Evolutionary conservation across 1,140 invertebrate genomes (phyloP), one percentile per base, ranked within the genome.

Genomic region (Colletes latitarsis): DNA sequence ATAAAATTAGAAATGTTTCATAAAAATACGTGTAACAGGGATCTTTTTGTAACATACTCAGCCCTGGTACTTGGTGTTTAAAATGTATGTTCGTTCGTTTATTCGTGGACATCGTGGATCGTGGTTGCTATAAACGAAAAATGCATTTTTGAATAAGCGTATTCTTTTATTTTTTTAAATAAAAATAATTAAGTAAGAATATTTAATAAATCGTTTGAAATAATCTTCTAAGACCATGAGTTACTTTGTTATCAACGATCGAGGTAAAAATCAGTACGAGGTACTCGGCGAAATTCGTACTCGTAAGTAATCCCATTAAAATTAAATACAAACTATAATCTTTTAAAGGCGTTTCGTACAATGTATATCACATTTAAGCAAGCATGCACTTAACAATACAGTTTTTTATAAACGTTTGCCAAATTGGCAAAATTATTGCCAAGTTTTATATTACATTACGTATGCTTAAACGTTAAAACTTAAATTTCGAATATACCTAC

Each of bases 241-340:
- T n/a, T 85, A 85, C 15, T 79, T 86, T 15, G 62, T 41, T 52
- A 75, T 4, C 43, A 82, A 86, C 9, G 43, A 76, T 15, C 71
- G 62, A 41, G 17, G 19, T 49, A 85, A 85, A 41, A 75, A 71
- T 78, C 83, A 71, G 8, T 85, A 86, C 67, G 58, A 75, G 14
- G 68, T 60, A 1, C n/a, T 83, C 8, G 64, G 8, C 0, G 46
- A 85, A 39, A 4, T 52, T 43, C 80, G 52, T n/a, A 19, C 17
- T 2, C 67, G 77, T 79, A 79, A 79, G 77, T 79, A n/a, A 39
- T 15, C 43, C 39, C 0, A 15, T 63, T 43, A 41, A 5, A 46
- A 21, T 49, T 60, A 39, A 70, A 8, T 30, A 9, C 10, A 43
- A 52, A 46, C 46, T n/a, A 21, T n/a, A 30, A 21, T 58, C n/a